These are phyloP conservation scores for Oryzaephilus surinamensis DNA, from an alignment of 1,140 invertebrate genomes.

Conservation along the genomic window DNA sequence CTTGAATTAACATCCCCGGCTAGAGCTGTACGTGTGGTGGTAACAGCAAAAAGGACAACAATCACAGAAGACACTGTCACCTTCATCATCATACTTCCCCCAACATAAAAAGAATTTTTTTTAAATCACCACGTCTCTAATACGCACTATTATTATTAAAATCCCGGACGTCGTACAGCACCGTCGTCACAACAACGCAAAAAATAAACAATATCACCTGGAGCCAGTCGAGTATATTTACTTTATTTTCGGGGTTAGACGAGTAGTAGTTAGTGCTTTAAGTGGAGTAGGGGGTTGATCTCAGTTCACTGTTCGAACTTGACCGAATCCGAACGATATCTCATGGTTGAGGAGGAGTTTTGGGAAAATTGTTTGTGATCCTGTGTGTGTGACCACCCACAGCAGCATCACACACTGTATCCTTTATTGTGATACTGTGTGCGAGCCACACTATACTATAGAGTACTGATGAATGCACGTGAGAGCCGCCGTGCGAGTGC, in stretches of 20 bases:
- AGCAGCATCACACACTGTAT: no score
- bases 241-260: conserved; percentile 27
- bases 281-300: conserved; percentile 30
- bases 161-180: conserved; percentile 9
- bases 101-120: no score
- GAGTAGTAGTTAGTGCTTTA: no score
- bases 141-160: conserved; percentile 9
- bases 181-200: conserved; percentile 27
- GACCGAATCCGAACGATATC: conserved; percentile 19
- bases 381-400: conserved; percentile 27
- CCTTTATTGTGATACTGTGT: conserved; percentile 12
- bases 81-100: conserved; percentile 4
- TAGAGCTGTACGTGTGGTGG: conserved; percentile 6
- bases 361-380: neutral
- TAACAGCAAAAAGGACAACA: conserved; percentile 17
- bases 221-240: conserved; percentile 31
- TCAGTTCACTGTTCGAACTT: conserved; percentile 14
- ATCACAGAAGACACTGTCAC: conserved; percentile 19
- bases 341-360: conserved; percentile 29
- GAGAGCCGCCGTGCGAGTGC: conserved; percentile 31
- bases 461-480: conserved; percentile 29
- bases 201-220: conserved; percentile 38
- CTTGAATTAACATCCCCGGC: conserved; percentile 27
- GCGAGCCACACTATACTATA: conserved; percentile 25
- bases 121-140: no score